Percentiles rank a stretch among this genome's conserved stretches.
Evolutionary conservation across 2,797 vertebrate species (phyloP).

Genomic region (Channa striata): DNA sequence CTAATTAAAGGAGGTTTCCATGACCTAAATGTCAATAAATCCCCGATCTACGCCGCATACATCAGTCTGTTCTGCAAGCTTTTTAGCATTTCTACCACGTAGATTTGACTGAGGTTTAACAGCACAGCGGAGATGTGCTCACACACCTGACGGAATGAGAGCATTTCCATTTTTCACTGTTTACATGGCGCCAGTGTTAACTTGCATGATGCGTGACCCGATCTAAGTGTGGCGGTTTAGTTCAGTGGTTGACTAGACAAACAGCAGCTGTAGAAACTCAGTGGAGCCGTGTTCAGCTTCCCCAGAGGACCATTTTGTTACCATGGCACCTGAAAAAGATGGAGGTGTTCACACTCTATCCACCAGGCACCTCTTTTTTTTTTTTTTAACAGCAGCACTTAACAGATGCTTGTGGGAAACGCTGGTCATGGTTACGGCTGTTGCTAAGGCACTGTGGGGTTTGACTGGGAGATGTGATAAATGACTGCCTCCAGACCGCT

Average conservation of each 20-base stretch:
- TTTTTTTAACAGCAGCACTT: constrained; percentile 24
- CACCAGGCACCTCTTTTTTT: not conserved
- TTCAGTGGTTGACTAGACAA: not conserved
- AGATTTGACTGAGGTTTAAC: too few species aligned
- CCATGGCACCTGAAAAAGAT: constrained; percentile 41
- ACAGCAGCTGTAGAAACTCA: not conserved
- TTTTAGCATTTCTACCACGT: not conserved
- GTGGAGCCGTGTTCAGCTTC: not conserved
- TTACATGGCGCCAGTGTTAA: too few species aligned
- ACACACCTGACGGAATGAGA: too few species aligned
- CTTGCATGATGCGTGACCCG: too few species aligned
- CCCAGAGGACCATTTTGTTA: constrained; percentile 17
- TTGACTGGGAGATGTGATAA: not conserved
- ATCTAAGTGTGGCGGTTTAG: too few species aligned
- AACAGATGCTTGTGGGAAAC: constrained; percentile 39
- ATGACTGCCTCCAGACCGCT: not conserved
- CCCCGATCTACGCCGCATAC: not conserved
- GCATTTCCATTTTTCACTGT: too few species aligned
- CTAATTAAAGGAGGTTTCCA: constrained; percentile 38
- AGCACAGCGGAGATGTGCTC: not conserved
- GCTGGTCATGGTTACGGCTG: constrained; percentile 23
- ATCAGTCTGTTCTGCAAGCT: not conserved
- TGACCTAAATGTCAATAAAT: constrained; percentile 39
- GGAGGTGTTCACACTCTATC: constrained; percentile 23
- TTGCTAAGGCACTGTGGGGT: constrained; percentile 12